phyloP scores from a whole-genome alignment of 2,113 vertebrate genomes.

The Cacatua alba region DNA sequence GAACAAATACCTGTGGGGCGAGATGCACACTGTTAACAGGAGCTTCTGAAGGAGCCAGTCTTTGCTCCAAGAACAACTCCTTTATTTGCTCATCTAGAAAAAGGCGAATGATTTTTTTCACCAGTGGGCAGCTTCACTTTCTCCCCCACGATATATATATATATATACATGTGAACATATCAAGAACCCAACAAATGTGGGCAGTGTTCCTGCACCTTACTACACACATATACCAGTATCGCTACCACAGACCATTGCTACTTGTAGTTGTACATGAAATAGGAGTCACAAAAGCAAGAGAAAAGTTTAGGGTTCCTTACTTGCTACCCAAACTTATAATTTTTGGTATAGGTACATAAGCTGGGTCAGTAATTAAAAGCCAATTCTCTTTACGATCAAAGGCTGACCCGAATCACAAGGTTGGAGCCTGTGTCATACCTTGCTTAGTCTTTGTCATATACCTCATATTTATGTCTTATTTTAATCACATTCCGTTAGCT shows the following conservation, averaged over 20 bases:
- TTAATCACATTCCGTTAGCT: neutral
- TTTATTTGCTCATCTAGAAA: neutral
- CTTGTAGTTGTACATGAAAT: neutral
- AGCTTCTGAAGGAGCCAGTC: neutral
- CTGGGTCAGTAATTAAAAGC: neutral
- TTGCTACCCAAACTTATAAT: neutral
- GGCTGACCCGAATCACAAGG: neutral
- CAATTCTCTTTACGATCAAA: neutral
- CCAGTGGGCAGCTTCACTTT: neutral
- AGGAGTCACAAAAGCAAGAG: neutral
- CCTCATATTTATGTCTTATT: neutral
- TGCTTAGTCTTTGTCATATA: neutral
- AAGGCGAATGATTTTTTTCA: neutral
- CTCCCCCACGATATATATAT: neutral
- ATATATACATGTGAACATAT: neutral
- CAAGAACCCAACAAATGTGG: neutral
- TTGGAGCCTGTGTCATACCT: neutral
- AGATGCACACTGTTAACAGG: fast-evolving
- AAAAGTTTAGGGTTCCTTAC: neutral
- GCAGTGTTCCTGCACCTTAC: neutral
- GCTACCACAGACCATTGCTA: neutral
- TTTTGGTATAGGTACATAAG: neutral
- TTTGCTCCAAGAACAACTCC: neutral
- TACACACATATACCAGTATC: fast-evolving
- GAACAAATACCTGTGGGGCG: fast-evolving